Evolutionary conservation across 2,888 invertebrate genomes (phyloP).

Genomic region (Tachina fera): DNA sequence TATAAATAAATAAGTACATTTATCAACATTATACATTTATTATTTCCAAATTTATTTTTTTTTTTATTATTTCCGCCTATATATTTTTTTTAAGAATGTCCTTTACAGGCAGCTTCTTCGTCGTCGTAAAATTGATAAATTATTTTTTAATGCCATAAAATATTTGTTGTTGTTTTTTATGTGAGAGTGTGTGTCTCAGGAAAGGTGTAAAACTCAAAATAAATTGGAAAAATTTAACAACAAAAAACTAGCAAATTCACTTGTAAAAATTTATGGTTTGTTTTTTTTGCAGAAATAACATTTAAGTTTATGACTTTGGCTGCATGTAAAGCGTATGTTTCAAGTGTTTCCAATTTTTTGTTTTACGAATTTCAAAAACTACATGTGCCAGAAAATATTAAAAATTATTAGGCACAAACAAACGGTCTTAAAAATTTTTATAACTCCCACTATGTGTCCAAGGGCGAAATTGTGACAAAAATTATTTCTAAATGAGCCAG

Average conservation of each 20-base stretch:
- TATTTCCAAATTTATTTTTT: constrained; percentile 43
- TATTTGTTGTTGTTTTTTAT: constrained; percentile 16
- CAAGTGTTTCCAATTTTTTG: too few species aligned
- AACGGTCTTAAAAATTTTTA: too few species aligned
- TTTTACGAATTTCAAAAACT: too few species aligned
- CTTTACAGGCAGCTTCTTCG: constrained; percentile 17
- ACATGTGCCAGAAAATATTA: too few species aligned
- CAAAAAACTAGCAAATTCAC: background rate
- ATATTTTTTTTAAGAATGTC: constrained; percentile 1
- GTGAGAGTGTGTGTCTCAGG: background rate
- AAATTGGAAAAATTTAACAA: constrained; percentile 8
- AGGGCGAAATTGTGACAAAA: too few species aligned
- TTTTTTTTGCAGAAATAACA: too few species aligned
- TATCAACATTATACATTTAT: constrained; percentile 66
- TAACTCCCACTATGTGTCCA: too few species aligned
- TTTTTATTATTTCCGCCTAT: constrained; percentile 34
- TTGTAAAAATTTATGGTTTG: background rate
- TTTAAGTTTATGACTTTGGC: too few species aligned
- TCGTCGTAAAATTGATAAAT: constrained; percentile 45
- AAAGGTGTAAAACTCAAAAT: constrained; percentile 47
- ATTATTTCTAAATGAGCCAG: too few species aligned
- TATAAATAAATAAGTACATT: constrained; percentile 67
- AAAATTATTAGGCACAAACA: too few species aligned
- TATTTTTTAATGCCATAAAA: constrained; percentile 47
- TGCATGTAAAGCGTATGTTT: too few species aligned